Base-by-base conservation (phyloP, 1,140 invertebrate genomes). In the Brachystomella parvula region DNA sequence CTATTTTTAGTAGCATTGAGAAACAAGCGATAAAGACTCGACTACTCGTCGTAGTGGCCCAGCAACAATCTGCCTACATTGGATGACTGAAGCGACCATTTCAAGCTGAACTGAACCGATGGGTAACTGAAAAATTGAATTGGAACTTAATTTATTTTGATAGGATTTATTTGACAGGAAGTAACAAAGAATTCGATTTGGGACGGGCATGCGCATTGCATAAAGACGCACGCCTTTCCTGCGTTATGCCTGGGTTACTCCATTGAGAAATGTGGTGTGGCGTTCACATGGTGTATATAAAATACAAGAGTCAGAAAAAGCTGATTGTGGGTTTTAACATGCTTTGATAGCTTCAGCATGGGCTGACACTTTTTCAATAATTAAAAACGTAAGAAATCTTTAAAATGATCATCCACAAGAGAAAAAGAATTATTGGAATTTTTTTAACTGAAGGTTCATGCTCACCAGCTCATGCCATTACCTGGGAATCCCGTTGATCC, bases 41-140 rank as follows among this genome's bases (percentile, higher is more conserved):
- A 70, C 30, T 53, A 61, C 44, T 70, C 56, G 64, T 70, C 21
- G 65, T 47, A 12, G 69, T 65, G 17, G 65, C 69, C 6, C 61
- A 66, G 33, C 29, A 61, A 30, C 39, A 67, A 15, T 70, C 69
- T 3, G 29, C 32, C 1, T 67, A 70, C 33, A 49, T 47, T 39
- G 69, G 69, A 49, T 70, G 69, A 65, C 33, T 70, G 6, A 66
- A 67, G 28, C 47, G 69, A 35, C 69, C 69, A 0, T 15, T 65
- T 9, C n/a, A 60, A n/a, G 31, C n/a, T 28, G 9, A 47, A 1
- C 17, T 35, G 2, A 28, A 29, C 32, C 21, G 26, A 47, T 33
- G 49, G 44, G 21, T 30, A 2, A 1, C n/a, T n/a, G 28, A 21
- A 19, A 31, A 2, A 33, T 3, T n/a, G 35, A 56, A 32, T n/a